Evolutionary conservation across 2,797 vertebrate species (phyloP).

Genomic region (Pelodytes ibericus): DNA sequence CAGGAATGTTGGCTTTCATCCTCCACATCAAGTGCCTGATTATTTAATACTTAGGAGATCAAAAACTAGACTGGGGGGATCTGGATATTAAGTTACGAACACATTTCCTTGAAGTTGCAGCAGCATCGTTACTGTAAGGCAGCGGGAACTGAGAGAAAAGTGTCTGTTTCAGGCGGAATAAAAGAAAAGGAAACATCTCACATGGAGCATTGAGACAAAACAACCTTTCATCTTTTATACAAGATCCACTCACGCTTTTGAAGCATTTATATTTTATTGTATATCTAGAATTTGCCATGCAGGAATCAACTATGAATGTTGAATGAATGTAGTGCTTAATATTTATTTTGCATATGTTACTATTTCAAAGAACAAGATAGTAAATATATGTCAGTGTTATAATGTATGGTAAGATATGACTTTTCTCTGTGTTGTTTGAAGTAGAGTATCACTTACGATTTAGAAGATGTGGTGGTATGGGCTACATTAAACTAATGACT

Average conservation of each 20-base stretch:
- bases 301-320: no score
- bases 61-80: background rate
- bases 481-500: no score
- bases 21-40: slow-evolving; percentile 1
- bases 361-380: no score
- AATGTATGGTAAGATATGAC: no score
- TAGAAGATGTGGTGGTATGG: no score
- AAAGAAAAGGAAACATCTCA: slow-evolving; percentile 2
- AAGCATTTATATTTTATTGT: background rate
- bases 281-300: background rate
- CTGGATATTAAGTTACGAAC: slow-evolving; percentile 25
- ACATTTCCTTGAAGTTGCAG: slow-evolving; percentile 23
- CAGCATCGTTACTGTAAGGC: background rate
- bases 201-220: background rate
- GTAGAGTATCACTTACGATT: no score
- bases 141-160: slow-evolving; percentile 2
- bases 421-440: no score
- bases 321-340: no score
- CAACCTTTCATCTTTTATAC: slow-evolving; percentile 14
- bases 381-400: no score
- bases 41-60: slow-evolving; percentile 16
- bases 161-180: background rate
- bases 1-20: background rate
- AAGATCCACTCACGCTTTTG: slow-evolving; percentile 1
- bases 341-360: no score